Percentiles rank a stretch among this genome's conserved stretches.
Conservation (phyloP, 2,113 vertebrate genomes). For the Spilogale gracilis region DNA sequence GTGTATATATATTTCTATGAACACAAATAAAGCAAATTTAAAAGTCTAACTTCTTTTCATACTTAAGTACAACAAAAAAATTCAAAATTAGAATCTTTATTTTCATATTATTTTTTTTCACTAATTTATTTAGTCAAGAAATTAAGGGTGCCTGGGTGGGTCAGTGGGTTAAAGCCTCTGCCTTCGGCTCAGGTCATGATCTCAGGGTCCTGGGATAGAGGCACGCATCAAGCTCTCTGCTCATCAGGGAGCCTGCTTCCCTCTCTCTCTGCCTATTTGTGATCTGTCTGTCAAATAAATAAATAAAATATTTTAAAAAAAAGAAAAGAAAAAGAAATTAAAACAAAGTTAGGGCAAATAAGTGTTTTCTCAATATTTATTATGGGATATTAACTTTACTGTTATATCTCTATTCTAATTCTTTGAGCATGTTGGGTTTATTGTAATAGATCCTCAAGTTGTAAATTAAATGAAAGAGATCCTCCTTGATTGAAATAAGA, state of each 20-base stretch:
- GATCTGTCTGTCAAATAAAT: too few relatives aligned
- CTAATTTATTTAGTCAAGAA: not conserved
- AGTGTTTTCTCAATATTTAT: not conserved
- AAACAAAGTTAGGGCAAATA: not conserved
- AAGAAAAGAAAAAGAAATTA: not conserved
- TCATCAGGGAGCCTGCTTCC: too few relatives aligned
- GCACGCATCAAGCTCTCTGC: too few relatives aligned
- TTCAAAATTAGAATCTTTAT: not conserved
- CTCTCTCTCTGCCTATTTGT: too few relatives aligned
- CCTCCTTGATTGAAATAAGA: conserved; percentile 55
- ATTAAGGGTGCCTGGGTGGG: not conserved
- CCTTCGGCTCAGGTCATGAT: too few relatives aligned
- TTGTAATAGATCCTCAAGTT: not conserved
- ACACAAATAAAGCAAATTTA: not conserved
- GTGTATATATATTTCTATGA: not conserved
- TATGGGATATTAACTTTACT: not conserved
- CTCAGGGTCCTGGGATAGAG: too few relatives aligned
- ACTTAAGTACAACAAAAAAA: not conserved
- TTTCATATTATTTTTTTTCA: not conserved
- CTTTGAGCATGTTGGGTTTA: not conserved
- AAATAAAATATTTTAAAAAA: too few relatives aligned
- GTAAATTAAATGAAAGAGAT: conserved; percentile 23
- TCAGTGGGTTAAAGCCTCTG: too few relatives aligned
- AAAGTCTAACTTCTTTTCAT: not conserved
- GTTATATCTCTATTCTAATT: not conserved